Base-by-base conservation (phyloP, 2,797 vertebrate species). In the Alosa sapidissima region DNA sequence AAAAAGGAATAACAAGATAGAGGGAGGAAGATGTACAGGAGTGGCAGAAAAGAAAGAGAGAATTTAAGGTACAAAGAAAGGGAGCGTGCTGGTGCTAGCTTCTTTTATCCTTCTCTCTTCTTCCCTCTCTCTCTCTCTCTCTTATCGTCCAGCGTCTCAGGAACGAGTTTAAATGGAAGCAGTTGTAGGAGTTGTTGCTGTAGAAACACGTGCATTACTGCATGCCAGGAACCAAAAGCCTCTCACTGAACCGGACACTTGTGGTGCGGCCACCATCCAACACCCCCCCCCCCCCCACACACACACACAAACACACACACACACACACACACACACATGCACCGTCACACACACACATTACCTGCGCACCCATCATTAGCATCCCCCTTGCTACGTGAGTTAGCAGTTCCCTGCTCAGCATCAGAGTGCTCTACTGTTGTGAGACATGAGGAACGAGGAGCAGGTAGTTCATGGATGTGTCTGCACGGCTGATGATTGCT, bases 131-230 rank as follows among this genome's bases (percentile, higher is more conserved):
- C 28, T 21, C 45, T 55, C 2, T 55, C 49, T 14, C 55, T 24
- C 58, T 48, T 45, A 48, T 55, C 54, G 13, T 72, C 13, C n/a
- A 9, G 24, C 14, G 68, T 75, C 68, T 75, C 33, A 11, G 13
- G 33, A 45, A 45, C 13, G 9, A 11, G 41, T 45, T 16, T 75
- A 75, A 75, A 75, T 75, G 33, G 68, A 75, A 75, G 68, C 68
- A 75, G 68, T 33, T 75, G 68, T 75, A 45, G 33, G 33, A 75
- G 33, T 33, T 75, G 68, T 75, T 75, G 68, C 68, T 11, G 68
- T 75, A 45, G 33, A 75, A 75, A 75, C 68, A 41, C 68, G 14
- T 75, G 68, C 36, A 5, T 8, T 24, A 13, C 28, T 41, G 33
- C 65, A 75, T 16, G 68, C 68, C 33, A 75, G 33, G 36, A 75